Base-by-base conservation (phyloP, 2,888 invertebrate species). In the Biston stratarius region DNA sequence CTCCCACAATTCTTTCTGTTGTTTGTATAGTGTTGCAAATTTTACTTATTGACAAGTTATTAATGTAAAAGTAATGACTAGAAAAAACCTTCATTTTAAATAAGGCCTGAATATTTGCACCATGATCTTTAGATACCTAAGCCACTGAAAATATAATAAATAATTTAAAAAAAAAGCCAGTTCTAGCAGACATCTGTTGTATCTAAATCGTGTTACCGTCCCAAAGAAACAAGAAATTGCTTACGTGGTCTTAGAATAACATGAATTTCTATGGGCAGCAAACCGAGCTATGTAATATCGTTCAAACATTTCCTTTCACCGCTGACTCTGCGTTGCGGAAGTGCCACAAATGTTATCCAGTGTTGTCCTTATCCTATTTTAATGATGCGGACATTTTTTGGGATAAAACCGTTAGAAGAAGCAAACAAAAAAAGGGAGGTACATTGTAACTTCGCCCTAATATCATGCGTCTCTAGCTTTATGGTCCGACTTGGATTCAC, bases 301-400 rank as follows among this genome's bases (percentile, higher is more conserved):
- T 57, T 52, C 61, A 61, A 61, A 69, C 56, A 60, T 64, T 70
- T 45, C 14, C 51, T 34, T 24, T 45, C 33, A 60, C 55, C 66
- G 63, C 64, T 67, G 65, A 64, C 24, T 62, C 58, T 53, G 64
- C 62, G 65, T 57, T 64, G 48, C 61, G 64, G 61, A 68, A 58
- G 55, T 48, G 6, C 40, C 45, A 69, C 57, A 56, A 64, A 59
- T 64, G 53, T 42, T 63, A 63, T 59, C 61, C 53, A 61, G 48
- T 67, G 44, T 53, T 59, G 49, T 51, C 77, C 77, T 81, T 78
- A 80, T 77, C 71, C 81, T 73, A 79, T 82, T 85, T 83, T 85
- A 87, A 84, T 85, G 86, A 83, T 75, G 77, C 76, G 73, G 76
- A 81, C 80, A 82, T 83, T 79, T 80, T 76, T 65, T 60, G 58